Evolutionary conservation across 2,888 invertebrate species (phyloP), one percentile per base, ranked within the genome.

Genomic region (Phania funesta): DNA sequence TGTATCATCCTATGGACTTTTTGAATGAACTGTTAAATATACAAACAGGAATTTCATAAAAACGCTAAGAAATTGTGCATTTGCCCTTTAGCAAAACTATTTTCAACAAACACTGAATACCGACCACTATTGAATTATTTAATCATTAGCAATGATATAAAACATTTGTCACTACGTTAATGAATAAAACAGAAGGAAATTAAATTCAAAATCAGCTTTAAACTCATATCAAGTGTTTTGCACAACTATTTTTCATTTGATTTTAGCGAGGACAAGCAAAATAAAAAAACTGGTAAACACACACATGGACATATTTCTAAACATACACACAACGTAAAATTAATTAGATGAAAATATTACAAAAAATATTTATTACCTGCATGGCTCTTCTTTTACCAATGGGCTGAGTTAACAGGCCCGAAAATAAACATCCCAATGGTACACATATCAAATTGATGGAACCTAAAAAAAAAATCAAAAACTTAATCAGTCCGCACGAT

Each of bases 391-490:
- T 93, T 62, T 96, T 92, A 0, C 96, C 96, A 60, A 96, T 88
- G 0, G 94, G 93, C 67, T 95, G 93, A 0, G 95, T 95, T 9
- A 95, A 90, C 6, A 93, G 89, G 0, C 96, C 96, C 0, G 96
- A 96, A 60, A 95, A 89, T 7, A 96, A 91, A 86, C 96, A 96
- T 2, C 96, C 96, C 67, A 96, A 83, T 0, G 96, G 96, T 16
- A 96, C 96, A 85, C 95, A 93, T 84, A 96, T 95, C 81, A 95
- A 91, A 88, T 95, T 96, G 64, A 96, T 93, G 18, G 96, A 96
- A 91, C 96, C 96, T 95, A 88, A 7, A 91, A 87, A 41, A 78
- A 81, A 9, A 24, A 1, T n/a, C 60, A 11, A 54, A 29, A 46
- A n/a, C 60, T 24, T 35, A n/a, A 56, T 24, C 13, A 62, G 20